Conservation (phyloP, 2,888 invertebrate genomes). For the Archaeoteleia sp. region DNA sequence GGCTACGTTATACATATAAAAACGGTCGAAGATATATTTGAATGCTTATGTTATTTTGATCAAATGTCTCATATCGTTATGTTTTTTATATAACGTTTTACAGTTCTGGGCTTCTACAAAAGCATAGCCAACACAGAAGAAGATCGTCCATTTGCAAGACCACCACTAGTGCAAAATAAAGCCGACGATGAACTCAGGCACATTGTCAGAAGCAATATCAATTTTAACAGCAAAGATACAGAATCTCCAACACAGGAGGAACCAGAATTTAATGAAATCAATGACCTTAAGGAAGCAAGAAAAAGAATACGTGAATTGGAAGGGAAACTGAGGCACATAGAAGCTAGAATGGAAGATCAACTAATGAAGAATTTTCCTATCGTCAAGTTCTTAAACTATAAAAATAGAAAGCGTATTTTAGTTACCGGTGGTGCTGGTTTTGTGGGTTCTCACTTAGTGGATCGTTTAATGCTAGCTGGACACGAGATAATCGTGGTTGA, state of each 20-base stretch:
- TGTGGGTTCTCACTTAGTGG: slow-evolving; percentile 99
- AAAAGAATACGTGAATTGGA: slow-evolving; percentile 81
- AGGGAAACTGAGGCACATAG: slow-evolving; percentile 83
- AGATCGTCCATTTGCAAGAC: slow-evolving; percentile 55
- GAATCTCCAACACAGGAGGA: slow-evolving; percentile 45
- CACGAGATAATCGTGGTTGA: slow-evolving; percentile 98
- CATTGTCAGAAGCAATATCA: slow-evolving; percentile 7
- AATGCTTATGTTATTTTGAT: background rate
- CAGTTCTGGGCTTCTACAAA: slow-evolving; percentile 75
- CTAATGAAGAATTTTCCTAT: slow-evolving; percentile 89
- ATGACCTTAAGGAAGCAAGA: slow-evolving; percentile 80
- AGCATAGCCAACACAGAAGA: slow-evolving; percentile 70
- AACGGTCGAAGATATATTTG: no score
- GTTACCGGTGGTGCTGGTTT: slow-evolving; percentile 98
- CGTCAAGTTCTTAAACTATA: slow-evolving; percentile 93
- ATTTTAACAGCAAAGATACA: slow-evolving; percentile 25
- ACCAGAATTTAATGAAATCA: slow-evolving; percentile 60
- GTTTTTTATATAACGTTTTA: no score
- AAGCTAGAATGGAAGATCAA: slow-evolving; percentile 78
- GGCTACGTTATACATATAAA: no score
- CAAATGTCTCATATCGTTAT: background rate
- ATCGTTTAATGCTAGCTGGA: slow-evolving; percentile 94
- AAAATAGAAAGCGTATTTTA: slow-evolving; percentile 93
- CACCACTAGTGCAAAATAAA: slow-evolving; percentile 14
- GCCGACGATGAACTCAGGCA: slow-evolving; percentile 10